Base-by-base conservation (phyloP, 2,113 vertebrate genomes). In the Pluvianellus socialis region DNA sequence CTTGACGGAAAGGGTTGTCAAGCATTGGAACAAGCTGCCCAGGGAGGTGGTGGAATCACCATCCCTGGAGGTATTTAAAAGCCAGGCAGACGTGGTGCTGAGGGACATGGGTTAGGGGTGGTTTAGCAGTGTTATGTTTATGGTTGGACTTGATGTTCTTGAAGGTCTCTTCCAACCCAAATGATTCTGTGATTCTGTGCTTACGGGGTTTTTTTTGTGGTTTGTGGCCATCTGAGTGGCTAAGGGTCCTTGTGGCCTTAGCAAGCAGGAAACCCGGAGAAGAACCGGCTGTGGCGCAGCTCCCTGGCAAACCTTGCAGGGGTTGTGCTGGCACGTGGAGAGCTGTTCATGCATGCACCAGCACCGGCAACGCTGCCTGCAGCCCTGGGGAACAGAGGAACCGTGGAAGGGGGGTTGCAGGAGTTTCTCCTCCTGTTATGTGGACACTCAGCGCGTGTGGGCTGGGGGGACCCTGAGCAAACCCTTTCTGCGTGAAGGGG, bases 271-370 rank as follows among this genome's bases (percentile, higher is more conserved):
- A 30, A 27, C 4, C 15, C 11, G 65, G 50, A 35, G 79, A 33
- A 56, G 58, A 58, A 1, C 5, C 23, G 0, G 0, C 11, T 12
- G 45, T 20, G 40, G 61, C 44, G 70, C 65, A 77, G 49, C 8
- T 16, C 61, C 50, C 16, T 5, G 20, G 61, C 45, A 72, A 49
- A 35, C 27, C 53, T 30, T 10, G 59, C 32, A 4, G 32, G 10
- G 49, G 23, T 4, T 18, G 18, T 44, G 62, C n/a, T 44, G 65
- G 47, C 9, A 2, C 30, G 18, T 23, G 28, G 33, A 18, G 45
- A 3, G 12, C 28, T 1, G 3, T 3, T 19, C 19, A 7, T 2
- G 1, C 2, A 0, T 2, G 4, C 12, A 21, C 8, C 50, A 52
- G 44, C 49, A 58, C 58, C 65, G 52, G 44, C 75, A 59, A 47